Percentiles rank a stretch among this genome's conserved stretches.
Conservation (phyloP, 2,888 invertebrate genomes). For the Parnassius orleans region DNA sequence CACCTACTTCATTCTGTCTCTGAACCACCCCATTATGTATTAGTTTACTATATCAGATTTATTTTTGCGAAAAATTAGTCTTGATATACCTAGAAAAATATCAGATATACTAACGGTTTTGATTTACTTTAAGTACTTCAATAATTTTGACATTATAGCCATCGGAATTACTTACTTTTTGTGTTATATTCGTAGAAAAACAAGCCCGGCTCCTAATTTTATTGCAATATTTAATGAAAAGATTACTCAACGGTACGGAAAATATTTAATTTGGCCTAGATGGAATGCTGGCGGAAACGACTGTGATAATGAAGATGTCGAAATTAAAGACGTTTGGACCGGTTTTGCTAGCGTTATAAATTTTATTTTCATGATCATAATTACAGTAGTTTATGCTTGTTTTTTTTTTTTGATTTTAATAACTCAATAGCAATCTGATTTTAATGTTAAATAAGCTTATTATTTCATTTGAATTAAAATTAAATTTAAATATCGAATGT, state of each 20-base stretch:
- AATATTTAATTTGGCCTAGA: conserved; percentile 37
- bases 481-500: conserved; percentile 23
- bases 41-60: conserved; percentile 41
- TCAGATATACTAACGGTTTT: conserved; percentile 43
- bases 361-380: conserved; percentile 9
- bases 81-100: conserved; percentile 40
- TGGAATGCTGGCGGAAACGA: conserved; percentile 33
- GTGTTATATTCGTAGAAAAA: not conserved
- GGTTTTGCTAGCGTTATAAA: conserved; percentile 14
- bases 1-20: too few relatives aligned
- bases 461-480: not conserved
- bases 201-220: conserved; percentile 32
- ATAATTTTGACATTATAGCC: conserved; percentile 36
- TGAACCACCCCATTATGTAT: conserved; percentile 35
- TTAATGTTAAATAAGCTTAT: conserved; percentile 28
- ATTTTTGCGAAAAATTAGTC: conserved; percentile 37
- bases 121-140: conserved; percentile 43
- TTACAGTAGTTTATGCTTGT: not conserved
- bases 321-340: conserved; percentile 9
- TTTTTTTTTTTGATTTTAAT: conserved; percentile 1
- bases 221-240: conserved; percentile 38
- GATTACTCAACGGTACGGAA: conserved; percentile 34
- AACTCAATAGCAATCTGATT: conserved; percentile 5
- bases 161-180: conserved; percentile 38
- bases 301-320: not conserved